Evolutionary conservation across 2,797 vertebrate species (phyloP), one percentile per base, ranked within the genome.

Genomic region (Tenualosa thibaudeaui): DNA sequence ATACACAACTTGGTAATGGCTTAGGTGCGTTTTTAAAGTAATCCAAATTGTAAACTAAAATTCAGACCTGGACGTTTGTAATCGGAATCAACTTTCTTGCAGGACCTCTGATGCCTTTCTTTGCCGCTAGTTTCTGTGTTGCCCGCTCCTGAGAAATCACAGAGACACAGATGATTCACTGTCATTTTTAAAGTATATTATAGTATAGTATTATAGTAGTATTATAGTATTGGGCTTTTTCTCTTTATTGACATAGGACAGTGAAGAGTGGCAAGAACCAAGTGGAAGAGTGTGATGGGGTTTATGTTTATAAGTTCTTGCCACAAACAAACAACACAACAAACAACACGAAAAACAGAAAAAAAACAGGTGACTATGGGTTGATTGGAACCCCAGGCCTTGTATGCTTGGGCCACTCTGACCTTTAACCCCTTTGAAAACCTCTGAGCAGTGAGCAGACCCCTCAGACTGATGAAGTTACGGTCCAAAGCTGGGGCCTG

Each of bases 381-480:
- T 51, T 50, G 50, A 5, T 50, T 51, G 7, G 50, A 51, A 7
- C 46, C 2, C 46, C 50, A 51, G 2, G 50, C 50, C 50, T 4
- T 9, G 50, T 6, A 12, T 51, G 0, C 50, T 2, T 51, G 50
- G 50, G 1, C 9, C 4, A 43, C 54, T 31, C 78, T 88, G 71
- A 85, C 85, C 83, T 54, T 68, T 8, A 86, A 82, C 15, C 54
- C 83, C 58, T 81, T 86, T 58, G 87, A 56, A 43, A 87, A 82
- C 75, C 31, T 87, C 8, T 87, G 86, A 50, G 86, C 86, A 8
- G 84, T 83, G 49, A 87, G 58, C 37, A 87, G 78, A 12, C 85
- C 87, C 56, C 58, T 86, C 56, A 88, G 75, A 81, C 85, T 86
- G 58, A 88, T 78, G 81, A 71, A 24, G 24, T 81, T 51, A 26